phyloP scores from a whole-genome alignment of 2,797 vertebrate genomes.

The Argyrosomus regius region DNA sequence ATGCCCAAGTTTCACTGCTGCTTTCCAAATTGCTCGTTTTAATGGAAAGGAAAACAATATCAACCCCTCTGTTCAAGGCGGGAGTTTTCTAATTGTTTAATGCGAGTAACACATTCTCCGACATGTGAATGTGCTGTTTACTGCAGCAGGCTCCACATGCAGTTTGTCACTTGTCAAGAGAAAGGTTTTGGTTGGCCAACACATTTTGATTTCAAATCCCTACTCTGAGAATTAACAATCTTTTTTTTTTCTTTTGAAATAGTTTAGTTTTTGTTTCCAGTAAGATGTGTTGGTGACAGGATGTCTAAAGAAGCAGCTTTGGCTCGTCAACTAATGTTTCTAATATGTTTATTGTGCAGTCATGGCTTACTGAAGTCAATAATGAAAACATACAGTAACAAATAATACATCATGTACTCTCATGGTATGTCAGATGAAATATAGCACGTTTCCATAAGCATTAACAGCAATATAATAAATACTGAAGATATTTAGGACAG shows the following conservation, averaged over 20 bases:
- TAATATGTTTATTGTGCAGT: neutral
- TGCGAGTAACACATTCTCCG: no score
- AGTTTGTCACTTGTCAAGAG: conserved; percentile 14
- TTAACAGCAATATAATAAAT: neutral
- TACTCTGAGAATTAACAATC: conserved; percentile 57
- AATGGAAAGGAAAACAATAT: neutral
- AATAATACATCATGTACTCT: neutral
- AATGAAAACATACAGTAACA: neutral
- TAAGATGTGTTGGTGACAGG: neutral
- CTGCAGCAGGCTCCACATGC: neutral
- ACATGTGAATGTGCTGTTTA: neutral
- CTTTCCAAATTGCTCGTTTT: neutral
- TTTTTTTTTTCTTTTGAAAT: conserved; percentile 57
- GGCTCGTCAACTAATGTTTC: neutral
- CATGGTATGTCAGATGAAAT: neutral
- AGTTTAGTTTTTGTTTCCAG: conserved; percentile 44
- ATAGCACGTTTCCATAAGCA: neutral
- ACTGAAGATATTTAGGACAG: neutral
- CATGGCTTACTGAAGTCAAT: neutral
- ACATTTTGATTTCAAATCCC: conserved; percentile 68
- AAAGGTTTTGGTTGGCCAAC: conserved; percentile 78
- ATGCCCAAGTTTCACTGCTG: neutral
- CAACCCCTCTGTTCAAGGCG: neutral
- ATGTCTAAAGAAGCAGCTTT: neutral
- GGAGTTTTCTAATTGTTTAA: neutral